Conservation (phyloP, 2,113 vertebrate genomes). For the Pedionomus torquatus region DNA sequence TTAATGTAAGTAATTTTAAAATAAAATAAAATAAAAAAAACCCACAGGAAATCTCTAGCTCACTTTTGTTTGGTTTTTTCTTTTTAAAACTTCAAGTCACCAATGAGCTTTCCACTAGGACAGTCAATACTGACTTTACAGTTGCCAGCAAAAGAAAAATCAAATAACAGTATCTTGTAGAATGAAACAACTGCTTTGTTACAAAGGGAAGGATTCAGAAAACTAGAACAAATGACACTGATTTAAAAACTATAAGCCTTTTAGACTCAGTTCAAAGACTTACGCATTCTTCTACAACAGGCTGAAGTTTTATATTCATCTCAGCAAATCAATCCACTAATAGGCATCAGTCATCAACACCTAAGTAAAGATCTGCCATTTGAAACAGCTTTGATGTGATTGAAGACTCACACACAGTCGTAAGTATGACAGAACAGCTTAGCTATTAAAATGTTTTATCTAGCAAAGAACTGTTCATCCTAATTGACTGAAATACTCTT, state of each 20-base stretch:
- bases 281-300: slow-evolving; percentile 8
- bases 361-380: slow-evolving; percentile 42
- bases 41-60: background rate
- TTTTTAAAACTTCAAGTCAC: background rate
- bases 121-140: background rate
- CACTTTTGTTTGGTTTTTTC: background rate
- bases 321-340: slow-evolving; percentile 57
- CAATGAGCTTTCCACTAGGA: background rate
- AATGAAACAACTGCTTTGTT: background rate
- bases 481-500: slow-evolving; percentile 48
- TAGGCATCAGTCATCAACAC: slow-evolving; percentile 47
- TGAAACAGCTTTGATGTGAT: slow-evolving; percentile 59
- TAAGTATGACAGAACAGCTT: slow-evolving; percentile 38
- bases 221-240: slow-evolving; percentile 35
- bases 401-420: background rate
- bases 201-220: slow-evolving; percentile 33
- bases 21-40: background rate
- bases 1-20: background rate
- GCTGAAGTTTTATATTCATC: slow-evolving; percentile 49
- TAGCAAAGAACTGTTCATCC: slow-evolving; percentile 26
- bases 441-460: slow-evolving; percentile 54
- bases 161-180: background rate
- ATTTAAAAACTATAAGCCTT: slow-evolving; percentile 12
- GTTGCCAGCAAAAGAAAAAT: slow-evolving; percentile 8
- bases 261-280: slow-evolving; percentile 51